Evolutionary conservation across 2,113 vertebrate species (phyloP), one percentile per base, ranked within the genome.

Genomic region (Pedetes capensis): DNA sequence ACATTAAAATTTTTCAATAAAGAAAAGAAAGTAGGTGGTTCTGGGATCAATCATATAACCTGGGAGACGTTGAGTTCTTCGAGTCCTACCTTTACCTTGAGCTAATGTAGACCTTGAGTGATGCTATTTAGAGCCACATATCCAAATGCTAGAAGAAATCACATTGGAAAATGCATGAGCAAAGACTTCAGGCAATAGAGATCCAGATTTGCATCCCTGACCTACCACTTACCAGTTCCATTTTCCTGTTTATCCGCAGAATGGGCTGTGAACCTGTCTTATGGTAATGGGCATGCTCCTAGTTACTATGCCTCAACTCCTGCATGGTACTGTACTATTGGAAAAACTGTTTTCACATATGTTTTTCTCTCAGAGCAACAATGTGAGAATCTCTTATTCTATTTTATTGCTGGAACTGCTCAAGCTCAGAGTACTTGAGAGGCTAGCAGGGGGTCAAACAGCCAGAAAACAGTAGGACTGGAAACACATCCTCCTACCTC

Each of bases 351-450:
- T 84, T 79, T 53, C 82, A 84, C 17, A 63, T 8, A 42, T 44
- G 44, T 89, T 72, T 93, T 8, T 81, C 17, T 27, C 27, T 91
- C n/a, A 84, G 51, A 68, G 27, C 25, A 91, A 69, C 4, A 37
- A 18, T 14, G 7, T 61, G 22, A 78, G 34, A 89, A 4, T 51
- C 42, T 89, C 84, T 64, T 34, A 47, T 85, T 93, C 42, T 64
- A 5, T 61, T 94, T 93, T 83, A 69, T 39, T 87, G 16, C 69
- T 34, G 66, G 80, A 44, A 5, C 8, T 61, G 8, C 13, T 84
- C 34, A 55, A 34, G 23, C 39, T 93, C 32, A 84, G 69, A 89
- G n/a, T 66, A 9, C 78, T 76, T 87, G 66, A 66, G 69, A 94
- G 72, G 64, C 8, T 32, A 86, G 11, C n/a, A 64, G n/a, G 69